Conservation (phyloP, 2,113 vertebrate species). For the Hipposideros armiger region DNA sequence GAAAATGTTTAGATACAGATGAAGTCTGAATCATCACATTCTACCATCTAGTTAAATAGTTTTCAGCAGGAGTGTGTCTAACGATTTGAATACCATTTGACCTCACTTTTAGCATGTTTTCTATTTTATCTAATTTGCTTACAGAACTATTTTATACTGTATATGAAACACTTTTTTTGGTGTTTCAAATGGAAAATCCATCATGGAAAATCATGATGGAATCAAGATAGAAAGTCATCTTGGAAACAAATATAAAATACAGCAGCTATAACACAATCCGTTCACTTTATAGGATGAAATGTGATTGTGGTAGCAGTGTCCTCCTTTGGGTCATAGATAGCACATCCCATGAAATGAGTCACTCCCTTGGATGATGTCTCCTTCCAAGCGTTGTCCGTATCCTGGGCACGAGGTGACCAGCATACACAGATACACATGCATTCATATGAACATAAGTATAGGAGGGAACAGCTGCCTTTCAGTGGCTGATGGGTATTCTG, state of each 20-base stretch:
- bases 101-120: background rate
- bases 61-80: conserved; percentile 5
- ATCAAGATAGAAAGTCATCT: background rate
- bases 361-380: background rate
- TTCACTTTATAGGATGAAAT: background rate
- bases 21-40: background rate
- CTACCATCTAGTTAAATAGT: background rate
- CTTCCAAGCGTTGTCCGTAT: background rate
- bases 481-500: background rate
- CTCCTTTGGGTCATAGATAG: background rate
- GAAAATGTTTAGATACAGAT: conserved; percentile 48
- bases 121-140: background rate
- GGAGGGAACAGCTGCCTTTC: background rate
- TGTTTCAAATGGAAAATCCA: background rate
- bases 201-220: background rate
- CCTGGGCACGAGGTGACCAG: background rate
- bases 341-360: background rate
- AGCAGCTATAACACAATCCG: background rate
- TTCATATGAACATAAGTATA: background rate
- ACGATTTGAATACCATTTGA: background rate
- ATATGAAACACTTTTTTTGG: background rate
- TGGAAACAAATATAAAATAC: background rate
- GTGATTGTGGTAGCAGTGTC: background rate
- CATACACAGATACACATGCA: too few species aligned
- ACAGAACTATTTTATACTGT: background rate